These are phyloP conservation scores for Sciurus vulgaris DNA, from an alignment of 2,797 vertebrate genomes.

Conservation along the genomic window DNA sequence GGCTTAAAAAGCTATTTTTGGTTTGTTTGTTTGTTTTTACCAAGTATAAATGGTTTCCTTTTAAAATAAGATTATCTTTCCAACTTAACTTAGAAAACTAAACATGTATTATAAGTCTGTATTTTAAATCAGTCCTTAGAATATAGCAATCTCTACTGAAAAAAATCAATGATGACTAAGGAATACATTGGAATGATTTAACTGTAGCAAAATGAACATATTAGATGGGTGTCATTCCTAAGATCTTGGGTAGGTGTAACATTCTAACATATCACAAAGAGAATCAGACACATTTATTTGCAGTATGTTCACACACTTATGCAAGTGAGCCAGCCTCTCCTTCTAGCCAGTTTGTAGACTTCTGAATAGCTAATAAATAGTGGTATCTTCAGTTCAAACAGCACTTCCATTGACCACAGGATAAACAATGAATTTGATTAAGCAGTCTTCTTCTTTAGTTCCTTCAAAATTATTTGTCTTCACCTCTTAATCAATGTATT, in stretches of 20 bases:
- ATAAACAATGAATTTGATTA: background rate
- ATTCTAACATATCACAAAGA: background rate
- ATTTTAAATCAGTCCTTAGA: slow-evolving; percentile 56
- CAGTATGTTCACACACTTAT: background rate
- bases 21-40: background rate
- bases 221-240: background rate
- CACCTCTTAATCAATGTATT: background rate
- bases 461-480: slow-evolving; percentile 16
- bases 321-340: background rate
- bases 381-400: background rate
- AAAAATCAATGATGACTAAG: background rate
- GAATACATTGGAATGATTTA: background rate
- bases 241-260: background rate
- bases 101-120: background rate
- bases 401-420: background rate
- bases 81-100: slow-evolving; percentile 43
- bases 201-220: background rate
- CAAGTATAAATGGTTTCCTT: slow-evolving; percentile 20
- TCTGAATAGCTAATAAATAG: slow-evolving; percentile 6
- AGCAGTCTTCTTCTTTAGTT: background rate
- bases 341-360: background rate
- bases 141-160: slow-evolving; percentile 13
- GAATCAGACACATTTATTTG: background rate
- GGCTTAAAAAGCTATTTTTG: background rate
- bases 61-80: slow-evolving; percentile 56